A percentile compares a stretch with the other conserved stretches of the same genome.
These are phyloP conservation scores for Allolobophora icterica DNA, from an alignment of 2,888 invertebrate species.

Conservation along the genomic window DNA sequence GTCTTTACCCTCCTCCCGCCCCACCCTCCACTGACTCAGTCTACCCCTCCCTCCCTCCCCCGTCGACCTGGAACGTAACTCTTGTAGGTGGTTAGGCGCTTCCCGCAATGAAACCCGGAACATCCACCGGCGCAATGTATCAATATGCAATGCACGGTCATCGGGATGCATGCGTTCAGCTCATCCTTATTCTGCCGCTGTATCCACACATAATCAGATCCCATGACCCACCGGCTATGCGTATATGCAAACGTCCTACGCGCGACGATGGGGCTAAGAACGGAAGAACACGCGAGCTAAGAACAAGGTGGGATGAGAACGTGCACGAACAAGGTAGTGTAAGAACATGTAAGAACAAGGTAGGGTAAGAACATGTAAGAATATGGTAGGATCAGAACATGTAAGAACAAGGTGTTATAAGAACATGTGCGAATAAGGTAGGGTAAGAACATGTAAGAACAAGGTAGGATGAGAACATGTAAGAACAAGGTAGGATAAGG, in stretches of 20 bases:
- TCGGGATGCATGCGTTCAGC: background rate
- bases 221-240: background rate
- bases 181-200: background rate
- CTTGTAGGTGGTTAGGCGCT: background rate
- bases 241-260: background rate
- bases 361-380: background rate
- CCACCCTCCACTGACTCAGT: background rate
- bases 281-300: background rate
- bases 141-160: background rate
- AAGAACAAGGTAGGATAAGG: too few relatives aligned
- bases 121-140: background rate
- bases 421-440: too few relatives aligned
- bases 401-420: too few relatives aligned
- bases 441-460: too few relatives aligned
- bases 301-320: background rate
- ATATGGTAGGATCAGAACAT: background rate
- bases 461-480: too few relatives aligned
- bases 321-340: background rate
- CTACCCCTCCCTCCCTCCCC: background rate
- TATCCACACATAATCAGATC: background rate
- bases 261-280: background rate
- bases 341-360: background rate
- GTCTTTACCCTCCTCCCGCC: background rate
- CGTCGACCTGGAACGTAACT: background rate
- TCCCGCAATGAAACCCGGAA: background rate